A percentile compares a stretch with the other conserved stretches of the same genome.
phyloP scores from a whole-genome alignment of 2,888 invertebrate genomes.

The Xestia sexstrigata region DNA sequence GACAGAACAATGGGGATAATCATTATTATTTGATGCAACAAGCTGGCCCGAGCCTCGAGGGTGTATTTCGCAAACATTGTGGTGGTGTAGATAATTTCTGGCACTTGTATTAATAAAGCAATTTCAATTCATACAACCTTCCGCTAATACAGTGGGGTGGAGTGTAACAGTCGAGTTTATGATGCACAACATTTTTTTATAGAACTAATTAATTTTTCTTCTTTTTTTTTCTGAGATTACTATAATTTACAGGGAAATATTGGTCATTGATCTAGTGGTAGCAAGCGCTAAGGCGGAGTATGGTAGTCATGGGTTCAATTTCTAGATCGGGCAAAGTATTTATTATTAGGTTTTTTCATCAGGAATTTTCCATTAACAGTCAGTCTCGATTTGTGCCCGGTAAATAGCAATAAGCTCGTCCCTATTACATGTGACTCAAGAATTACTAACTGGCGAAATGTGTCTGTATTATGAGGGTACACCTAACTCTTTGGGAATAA shows the following conservation, averaged over 20 bases:
- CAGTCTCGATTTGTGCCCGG: neutral
- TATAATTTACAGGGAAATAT: constrained; percentile 71
- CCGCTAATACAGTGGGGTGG: constrained; percentile 71
- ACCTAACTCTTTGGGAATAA: neutral
- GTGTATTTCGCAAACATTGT: constrained; percentile 56
- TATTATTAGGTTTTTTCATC: neutral
- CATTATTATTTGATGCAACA: constrained; percentile 50
- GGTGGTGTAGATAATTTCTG: constrained; percentile 67
- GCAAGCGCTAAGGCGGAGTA: neutral
- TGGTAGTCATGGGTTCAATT: neutral
- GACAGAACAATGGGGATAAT: no score
- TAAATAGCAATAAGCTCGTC: neutral
- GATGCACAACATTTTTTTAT: no score
- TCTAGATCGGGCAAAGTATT: no score
- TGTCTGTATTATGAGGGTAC: neutral
- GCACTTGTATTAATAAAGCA: constrained; percentile 73
- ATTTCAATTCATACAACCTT: constrained; percentile 76
- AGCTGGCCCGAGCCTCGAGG: constrained; percentile 49
- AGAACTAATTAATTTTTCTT: no score
- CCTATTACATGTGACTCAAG: neutral
- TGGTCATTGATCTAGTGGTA: neutral
- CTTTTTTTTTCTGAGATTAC: constrained; percentile 60
- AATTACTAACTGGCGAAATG: neutral
- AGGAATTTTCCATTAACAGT: neutral
- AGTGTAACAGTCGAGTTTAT: constrained; percentile 70